These are phyloP conservation scores for Neodiprion virginianus DNA, from an alignment of 1,140 invertebrate genomes.

Conservation along the genomic window DNA sequence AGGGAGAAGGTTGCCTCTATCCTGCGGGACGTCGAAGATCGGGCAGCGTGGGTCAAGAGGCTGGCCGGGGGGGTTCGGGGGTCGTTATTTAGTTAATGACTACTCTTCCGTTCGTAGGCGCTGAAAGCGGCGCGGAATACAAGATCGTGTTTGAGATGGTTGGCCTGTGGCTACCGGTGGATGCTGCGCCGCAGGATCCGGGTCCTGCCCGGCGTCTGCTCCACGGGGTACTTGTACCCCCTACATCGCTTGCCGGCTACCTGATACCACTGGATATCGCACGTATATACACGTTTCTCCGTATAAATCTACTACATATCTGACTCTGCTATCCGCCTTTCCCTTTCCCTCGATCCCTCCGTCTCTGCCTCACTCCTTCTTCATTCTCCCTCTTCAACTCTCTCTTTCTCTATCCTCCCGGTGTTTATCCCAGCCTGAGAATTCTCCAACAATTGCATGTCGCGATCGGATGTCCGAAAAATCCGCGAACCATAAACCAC, in stretches of 20 bases:
- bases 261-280: constrained; percentile 7
- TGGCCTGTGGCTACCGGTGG: constrained; percentile 34
- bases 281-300: constrained; percentile 7
- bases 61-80: constrained; percentile 21
- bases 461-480: too few species aligned
- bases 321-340: constrained; percentile 11
- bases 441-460: background rate
- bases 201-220: constrained; percentile 18
- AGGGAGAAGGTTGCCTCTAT: too few species aligned
- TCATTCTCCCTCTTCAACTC: background rate
- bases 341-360: constrained; percentile 4
- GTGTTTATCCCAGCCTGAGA: background rate
- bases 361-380: background rate
- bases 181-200: constrained; percentile 11
- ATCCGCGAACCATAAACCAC: too few species aligned
- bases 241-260: background rate
- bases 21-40: too few species aligned
- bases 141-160: constrained; percentile 61
- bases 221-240: constrained; percentile 7
- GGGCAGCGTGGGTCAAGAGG: background rate
- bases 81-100: constrained; percentile 58
- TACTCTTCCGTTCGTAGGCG: constrained; percentile 52
- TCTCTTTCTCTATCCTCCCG: constrained; percentile 15
- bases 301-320: constrained; percentile 6
- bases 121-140: constrained; percentile 50